These are phyloP conservation scores for Dilophus febrilis DNA, from an alignment of 2,888 invertebrate species.

Conservation along the genomic window DNA sequence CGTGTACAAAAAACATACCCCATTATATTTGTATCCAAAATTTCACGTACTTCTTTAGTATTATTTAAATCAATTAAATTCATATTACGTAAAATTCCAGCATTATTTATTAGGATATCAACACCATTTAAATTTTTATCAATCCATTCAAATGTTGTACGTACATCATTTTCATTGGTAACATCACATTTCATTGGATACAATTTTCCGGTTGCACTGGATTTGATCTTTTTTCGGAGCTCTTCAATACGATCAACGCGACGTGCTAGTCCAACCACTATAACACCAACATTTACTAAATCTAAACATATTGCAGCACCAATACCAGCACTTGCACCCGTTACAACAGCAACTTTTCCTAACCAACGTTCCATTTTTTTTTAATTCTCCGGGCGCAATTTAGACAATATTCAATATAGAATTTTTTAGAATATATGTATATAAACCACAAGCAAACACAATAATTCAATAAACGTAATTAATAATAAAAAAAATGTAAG, in stretches of 20 bases:
- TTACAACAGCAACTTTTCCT: slow-evolving; percentile 36
- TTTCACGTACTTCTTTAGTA: slow-evolving; percentile 14
- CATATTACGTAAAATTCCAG: slow-evolving; percentile 25
- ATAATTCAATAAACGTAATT: no score
- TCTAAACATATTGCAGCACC: slow-evolving; percentile 31
- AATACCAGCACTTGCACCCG: slow-evolving; percentile 41
- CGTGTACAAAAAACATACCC: slow-evolving; percentile 32
- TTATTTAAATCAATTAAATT: slow-evolving; percentile 3
- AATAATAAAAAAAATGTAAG: no score
- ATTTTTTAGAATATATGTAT: no score
- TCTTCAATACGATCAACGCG: slow-evolving; percentile 27
- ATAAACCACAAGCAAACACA: no score
- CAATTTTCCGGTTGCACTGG: slow-evolving; percentile 17
- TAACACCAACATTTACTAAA: slow-evolving; percentile 32
- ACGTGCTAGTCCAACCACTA: slow-evolving; percentile 36
- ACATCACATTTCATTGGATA: slow-evolving; percentile 34
- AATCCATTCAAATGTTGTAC: slow-evolving; percentile 34
- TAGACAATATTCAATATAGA: no score
- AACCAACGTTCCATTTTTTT: slow-evolving; percentile 20
- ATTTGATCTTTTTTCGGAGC: slow-evolving; percentile 11
- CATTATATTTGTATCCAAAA: slow-evolving; percentile 32
- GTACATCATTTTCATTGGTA: slow-evolving; percentile 33
- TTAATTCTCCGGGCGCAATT: no score
- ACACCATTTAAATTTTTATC: slow-evolving; percentile 34
- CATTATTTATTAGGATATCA: slow-evolving; percentile 42